These are phyloP conservation scores for Crocodylus rhombifer DNA, from an alignment of 2,797 vertebrate genomes.

Conservation along the genomic window DNA sequence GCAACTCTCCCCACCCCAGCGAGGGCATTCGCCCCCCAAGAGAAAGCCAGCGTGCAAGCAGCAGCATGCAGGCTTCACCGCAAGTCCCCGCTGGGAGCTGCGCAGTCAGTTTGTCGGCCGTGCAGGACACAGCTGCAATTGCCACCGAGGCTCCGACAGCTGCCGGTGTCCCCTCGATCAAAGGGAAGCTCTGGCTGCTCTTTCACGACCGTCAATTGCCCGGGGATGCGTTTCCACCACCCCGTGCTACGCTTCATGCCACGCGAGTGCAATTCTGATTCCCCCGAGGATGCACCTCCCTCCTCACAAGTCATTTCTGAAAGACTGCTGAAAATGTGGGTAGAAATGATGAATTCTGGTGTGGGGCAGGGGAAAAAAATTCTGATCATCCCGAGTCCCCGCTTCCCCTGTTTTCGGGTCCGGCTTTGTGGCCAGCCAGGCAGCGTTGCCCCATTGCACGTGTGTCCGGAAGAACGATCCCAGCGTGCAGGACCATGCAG, in stretches of 20 bases:
- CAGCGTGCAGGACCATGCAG: background rate
- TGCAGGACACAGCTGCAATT: no score
- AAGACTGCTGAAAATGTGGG: background rate
- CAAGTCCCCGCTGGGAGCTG: no score
- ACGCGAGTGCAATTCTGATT: background rate
- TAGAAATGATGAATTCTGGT: background rate
- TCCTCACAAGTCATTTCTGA: background rate
- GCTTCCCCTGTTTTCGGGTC: background rate
- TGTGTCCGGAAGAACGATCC: background rate
- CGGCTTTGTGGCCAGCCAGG: background rate
- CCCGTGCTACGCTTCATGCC: background rate
- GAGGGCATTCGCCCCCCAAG: background rate
- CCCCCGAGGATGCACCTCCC: background rate
- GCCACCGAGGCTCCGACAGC: background rate
- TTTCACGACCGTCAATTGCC: background rate
- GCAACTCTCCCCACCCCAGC: accelerated
- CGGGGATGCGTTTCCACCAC: no score
- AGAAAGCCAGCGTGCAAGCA: background rate
- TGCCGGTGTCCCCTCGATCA: background rate
- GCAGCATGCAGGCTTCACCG: no score
- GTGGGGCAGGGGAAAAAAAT: background rate
- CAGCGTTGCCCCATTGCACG: no score
- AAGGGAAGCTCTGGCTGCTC: background rate
- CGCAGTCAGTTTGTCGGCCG: no score
- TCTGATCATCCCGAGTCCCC: background rate